Conservation (phyloP, 2,113 vertebrate species). For the Zosterops borbonicus region DNA sequence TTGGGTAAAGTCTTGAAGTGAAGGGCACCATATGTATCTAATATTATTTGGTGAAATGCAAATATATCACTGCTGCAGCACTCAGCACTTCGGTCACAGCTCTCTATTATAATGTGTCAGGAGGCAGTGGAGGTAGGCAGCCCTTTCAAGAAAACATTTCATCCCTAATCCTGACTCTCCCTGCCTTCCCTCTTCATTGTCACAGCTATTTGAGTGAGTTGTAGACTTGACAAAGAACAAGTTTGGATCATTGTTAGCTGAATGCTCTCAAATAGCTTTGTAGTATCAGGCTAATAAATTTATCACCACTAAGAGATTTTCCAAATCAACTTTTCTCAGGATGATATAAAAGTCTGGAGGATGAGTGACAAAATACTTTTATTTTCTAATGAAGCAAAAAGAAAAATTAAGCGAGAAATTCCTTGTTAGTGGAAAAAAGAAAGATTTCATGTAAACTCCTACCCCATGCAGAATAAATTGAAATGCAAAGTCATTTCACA, state of each 20-base stretch:
- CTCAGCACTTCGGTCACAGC: neutral
- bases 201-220: neutral
- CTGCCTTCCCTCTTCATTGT: neutral
- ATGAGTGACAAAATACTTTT: neutral
- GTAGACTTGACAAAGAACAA: neutral
- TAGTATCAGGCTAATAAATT: neutral
- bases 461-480: neutral
- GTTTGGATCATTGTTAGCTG: neutral
- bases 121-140: neutral
- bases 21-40: neutral
- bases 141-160: neutral
- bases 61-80: conserved; percentile 13
- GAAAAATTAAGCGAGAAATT: neutral
- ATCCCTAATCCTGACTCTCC: neutral
- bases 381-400: neutral
- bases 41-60: neutral
- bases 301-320: neutral
- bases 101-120: neutral
- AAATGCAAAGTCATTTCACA: neutral
- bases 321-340: neutral
- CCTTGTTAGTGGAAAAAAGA: neutral
- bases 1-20: neutral
- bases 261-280: neutral
- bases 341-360: neutral
- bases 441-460: neutral